Percentiles rank a stretch among this genome's conserved stretches.
phyloP scores from a whole-genome alignment of 2,113 vertebrate genomes.

The Ploceus nigricollis region DNA sequence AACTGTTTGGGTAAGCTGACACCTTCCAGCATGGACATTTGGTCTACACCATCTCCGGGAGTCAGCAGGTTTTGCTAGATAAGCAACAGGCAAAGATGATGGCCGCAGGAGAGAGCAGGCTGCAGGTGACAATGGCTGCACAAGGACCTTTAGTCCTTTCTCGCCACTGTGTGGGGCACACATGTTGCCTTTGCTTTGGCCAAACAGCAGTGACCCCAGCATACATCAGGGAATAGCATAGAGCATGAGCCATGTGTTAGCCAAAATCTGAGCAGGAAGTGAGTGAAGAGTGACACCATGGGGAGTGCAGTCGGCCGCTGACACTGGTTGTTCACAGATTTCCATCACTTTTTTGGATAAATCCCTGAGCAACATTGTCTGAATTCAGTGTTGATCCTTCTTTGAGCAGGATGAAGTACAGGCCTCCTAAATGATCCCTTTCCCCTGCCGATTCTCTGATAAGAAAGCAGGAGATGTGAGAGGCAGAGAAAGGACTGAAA shows the following conservation, averaged over 20 bases:
- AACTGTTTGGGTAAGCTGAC: background rate
- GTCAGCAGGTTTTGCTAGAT: background rate
- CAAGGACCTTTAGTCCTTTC: background rate
- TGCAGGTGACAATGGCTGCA: background rate
- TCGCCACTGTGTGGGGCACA: rapidly evolving
- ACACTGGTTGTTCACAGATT: background rate
- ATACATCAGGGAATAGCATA: background rate
- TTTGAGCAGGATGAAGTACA: background rate
- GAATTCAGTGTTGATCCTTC: background rate
- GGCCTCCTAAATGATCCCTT: background rate
- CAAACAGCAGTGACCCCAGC: too few species aligned
- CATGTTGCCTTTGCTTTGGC: rapidly evolving
- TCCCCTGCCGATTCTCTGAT: background rate
- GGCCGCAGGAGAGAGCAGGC: background rate
- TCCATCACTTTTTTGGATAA: background rate
- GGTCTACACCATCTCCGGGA: background rate
- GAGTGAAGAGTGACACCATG: background rate
- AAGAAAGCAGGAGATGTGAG: background rate
- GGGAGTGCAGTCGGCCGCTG: background rate
- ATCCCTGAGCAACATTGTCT: background rate
- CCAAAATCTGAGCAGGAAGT: background rate
- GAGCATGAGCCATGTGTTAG: background rate
- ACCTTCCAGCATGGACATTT: background rate
- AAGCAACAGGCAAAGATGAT: background rate
- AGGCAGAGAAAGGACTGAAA: background rate